phyloP scores from a whole-genome alignment of 2,113 vertebrate genomes.

The Pionites leucogaster region DNA sequence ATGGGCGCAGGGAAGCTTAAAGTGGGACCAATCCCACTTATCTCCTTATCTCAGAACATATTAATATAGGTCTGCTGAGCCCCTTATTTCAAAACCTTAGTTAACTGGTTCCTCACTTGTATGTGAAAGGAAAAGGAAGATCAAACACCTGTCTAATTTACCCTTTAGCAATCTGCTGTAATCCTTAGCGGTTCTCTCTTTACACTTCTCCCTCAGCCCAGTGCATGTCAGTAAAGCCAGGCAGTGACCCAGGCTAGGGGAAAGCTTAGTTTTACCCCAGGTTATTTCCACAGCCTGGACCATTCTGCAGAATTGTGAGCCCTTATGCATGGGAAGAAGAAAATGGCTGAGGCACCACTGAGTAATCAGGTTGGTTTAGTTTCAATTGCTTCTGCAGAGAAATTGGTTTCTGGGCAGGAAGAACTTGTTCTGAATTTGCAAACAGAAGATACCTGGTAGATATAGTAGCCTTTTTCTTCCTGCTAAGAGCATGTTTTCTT shows the following conservation, averaged over 20 bases:
- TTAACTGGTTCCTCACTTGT: not conserved
- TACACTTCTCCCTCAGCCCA: not conserved
- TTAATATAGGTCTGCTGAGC: not conserved
- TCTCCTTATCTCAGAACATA: not conserved
- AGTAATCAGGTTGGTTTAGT: not conserved
- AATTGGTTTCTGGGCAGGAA: not conserved
- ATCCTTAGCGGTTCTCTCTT: rapidly evolving
- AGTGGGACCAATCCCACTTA: not conserved
- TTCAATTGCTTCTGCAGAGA: not conserved
- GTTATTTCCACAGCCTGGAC: not conserved
- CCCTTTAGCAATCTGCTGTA: not conserved
- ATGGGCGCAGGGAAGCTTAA: not conserved
- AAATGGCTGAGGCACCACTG: too few species aligned
- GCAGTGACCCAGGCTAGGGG: not conserved
- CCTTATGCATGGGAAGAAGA: not conserved
- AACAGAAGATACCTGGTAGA: not conserved
- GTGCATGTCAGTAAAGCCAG: not conserved
- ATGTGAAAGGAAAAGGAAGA: not conserved
- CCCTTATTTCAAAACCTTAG: not conserved
- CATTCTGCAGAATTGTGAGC: rapidly evolving
- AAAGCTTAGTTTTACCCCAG: not conserved
- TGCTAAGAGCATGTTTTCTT: not conserved
- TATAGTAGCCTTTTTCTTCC: not conserved
- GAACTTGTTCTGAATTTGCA: not conserved
- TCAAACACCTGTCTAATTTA: not conserved